A percentile compares a stretch with the other conserved stretches of the same genome.
These are phyloP conservation scores for Dasysyrphus tricinctus DNA, from an alignment of 2,888 invertebrate species.

Conservation along the genomic window DNA sequence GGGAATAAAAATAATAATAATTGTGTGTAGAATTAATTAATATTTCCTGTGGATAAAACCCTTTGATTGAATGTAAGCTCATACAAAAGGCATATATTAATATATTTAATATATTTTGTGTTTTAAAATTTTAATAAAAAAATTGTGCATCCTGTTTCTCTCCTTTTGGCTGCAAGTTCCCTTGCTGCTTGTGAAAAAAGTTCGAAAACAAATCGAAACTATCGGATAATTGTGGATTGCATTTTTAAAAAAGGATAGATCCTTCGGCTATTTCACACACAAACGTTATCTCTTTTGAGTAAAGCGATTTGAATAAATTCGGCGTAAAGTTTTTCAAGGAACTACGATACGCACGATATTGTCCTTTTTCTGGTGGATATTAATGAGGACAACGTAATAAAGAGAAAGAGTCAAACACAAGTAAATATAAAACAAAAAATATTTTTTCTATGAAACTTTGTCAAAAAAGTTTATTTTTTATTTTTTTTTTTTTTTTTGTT, in stretches of 20 bases:
- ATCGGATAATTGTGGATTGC: constrained; percentile 26
- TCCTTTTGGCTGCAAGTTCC: not conserved
- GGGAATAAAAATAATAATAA: constrained; percentile 7
- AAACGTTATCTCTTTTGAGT: constrained; percentile 54
- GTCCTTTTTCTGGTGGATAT: constrained; percentile 65
- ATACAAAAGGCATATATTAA: not conserved
- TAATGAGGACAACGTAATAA: constrained; percentile 44
- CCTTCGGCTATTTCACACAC: constrained; percentile 24
- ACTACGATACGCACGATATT: constrained; percentile 65
- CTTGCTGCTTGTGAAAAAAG: constrained; percentile 10
- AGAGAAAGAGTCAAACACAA: constrained; percentile 29
- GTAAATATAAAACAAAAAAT: not conserved
- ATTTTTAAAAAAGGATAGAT: constrained; percentile 38
- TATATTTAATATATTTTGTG: not conserved
- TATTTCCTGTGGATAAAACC: constrained; percentile 8
- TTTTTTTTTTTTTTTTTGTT: constrained; percentile 3
- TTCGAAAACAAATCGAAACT: constrained; percentile 30
- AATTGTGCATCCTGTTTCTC: not conserved
- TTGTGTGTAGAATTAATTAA: not conserved
- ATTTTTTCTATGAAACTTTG: constrained; percentile 65
- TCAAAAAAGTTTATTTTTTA: constrained; percentile 47
- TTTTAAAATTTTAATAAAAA: not conserved
- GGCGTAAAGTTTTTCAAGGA: constrained; percentile 68
- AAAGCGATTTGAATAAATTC: constrained; percentile 68
- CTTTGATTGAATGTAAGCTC: not conserved